Evolutionary conservation across 2,888 invertebrate species (phyloP).

Genomic region (Phengaris arion): DNA sequence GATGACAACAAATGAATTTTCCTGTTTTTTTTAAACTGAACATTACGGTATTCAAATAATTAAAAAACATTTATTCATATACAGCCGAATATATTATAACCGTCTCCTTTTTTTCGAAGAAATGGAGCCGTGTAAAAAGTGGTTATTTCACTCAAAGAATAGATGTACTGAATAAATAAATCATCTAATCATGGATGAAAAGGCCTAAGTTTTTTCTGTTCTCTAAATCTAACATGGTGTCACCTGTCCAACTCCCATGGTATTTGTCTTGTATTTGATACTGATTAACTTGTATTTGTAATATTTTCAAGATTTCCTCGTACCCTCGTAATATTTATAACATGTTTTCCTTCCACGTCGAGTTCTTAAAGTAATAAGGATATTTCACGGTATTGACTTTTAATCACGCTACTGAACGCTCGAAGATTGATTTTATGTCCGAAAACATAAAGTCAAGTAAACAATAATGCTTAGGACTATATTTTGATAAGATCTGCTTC

Average conservation of each 20-base stretch:
- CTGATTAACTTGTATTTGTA: too few species aligned
- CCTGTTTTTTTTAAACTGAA: too few species aligned
- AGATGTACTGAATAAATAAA: too few species aligned
- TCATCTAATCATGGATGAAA: too few species aligned
- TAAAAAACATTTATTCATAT: too few species aligned
- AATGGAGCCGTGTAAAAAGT: too few species aligned
- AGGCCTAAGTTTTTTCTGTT: too few species aligned
- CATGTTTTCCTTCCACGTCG: neutral
- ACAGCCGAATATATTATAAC: too few species aligned
- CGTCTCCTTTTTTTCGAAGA: too few species aligned
- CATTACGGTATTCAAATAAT: too few species aligned
- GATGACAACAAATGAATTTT: too few species aligned
- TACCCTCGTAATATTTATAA: neutral
- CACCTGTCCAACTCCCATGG: neutral
- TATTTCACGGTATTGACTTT: conserved; percentile 1
- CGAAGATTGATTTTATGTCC: neutral
- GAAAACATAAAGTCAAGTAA: neutral
- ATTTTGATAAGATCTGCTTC: neutral
- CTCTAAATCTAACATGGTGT: neutral
- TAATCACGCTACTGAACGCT: neutral
- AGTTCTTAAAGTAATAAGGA: neutral
- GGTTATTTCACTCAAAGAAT: too few species aligned
- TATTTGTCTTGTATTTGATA: neutral
- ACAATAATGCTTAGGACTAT: neutral
- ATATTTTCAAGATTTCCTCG: neutral